Base-by-base conservation (phyloP, 2,888 invertebrate genomes). In the Exephanes ischioxanthus region DNA sequence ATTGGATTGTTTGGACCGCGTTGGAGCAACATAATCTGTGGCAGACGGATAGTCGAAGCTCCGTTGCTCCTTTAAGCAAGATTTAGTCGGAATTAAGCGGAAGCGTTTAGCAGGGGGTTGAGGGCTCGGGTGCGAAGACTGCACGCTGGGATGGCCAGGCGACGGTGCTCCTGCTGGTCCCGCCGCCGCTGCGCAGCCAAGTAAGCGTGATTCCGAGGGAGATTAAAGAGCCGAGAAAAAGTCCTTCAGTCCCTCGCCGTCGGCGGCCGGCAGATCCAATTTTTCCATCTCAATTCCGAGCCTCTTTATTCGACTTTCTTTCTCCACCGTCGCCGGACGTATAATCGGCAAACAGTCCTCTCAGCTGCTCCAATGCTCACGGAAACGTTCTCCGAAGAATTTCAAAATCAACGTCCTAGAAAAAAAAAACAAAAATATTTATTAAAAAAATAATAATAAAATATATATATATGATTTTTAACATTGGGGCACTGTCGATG, bases 161-260 rank as follows among this genome's bases (percentile, higher is more conserved):
- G 77, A 78, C 78, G 77, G 77, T 66, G 58, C 58, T 77, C 77
- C 78, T 78, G 78, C 41, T 73, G 53, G 71, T 26, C n/a, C 58
- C 48, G 51, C 19, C 77, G 63, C 77, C 58, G 61, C 78, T 75
- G 70, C 70, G 66, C 67, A 78, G 70, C 79, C 82, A 85, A 85
- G 85, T 79, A 85, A 85, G 73, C 85, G 85, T 82, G 82, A 85
- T 85, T 85, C 85, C 85, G 78, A 85, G 78, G 72, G 85, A 82
- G 82, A 85, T 82, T 85, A 85, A 85, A 71, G 79, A 82, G 85
- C 78, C 78, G 79, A 82, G 78, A 73, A 85, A 78, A 73, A 84
- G 81, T 85, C 71, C 75, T 85, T 66, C 45, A 41, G 51, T 73
- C 26, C 70, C 51, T 76, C 85, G 37, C 85, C 26, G 37, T 79